Evolutionary conservation across 2,888 invertebrate species (phyloP).

Genomic region (Stratiomys singularior): DNA sequence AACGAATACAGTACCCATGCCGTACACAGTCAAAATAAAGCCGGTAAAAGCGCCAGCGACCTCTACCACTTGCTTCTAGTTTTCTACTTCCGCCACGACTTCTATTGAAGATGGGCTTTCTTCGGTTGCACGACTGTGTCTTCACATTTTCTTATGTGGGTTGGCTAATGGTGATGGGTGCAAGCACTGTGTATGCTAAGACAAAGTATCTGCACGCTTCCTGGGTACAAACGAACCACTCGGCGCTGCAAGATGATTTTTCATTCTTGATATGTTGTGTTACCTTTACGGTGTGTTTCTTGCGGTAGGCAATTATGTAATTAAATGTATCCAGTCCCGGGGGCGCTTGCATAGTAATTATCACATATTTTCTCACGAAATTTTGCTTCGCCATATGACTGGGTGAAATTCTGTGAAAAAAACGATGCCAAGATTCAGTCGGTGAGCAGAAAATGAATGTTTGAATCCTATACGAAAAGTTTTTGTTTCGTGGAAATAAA

Average conservation of each 20-base stretch:
- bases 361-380: neutral
- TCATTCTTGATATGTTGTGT: neutral
- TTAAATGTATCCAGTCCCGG: neutral
- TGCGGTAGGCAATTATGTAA: neutral
- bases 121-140: constrained; percentile 12
- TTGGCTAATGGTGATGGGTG: neutral
- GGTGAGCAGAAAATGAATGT: neutral
- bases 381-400: neutral
- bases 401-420: neutral
- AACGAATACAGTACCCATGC: constrained; percentile 20
- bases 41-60: constrained; percentile 34
- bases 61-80: constrained; percentile 15
- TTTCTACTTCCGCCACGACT: constrained; percentile 22
- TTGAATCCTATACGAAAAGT: neutral
- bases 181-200: no score
- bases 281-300: neutral
- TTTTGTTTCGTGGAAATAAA: no score
- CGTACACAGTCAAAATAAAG: constrained; percentile 40
- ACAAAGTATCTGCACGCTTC: constrained; percentile 20
- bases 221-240: neutral
- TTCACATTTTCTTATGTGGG: constrained; percentile 11
- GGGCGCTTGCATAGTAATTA: constrained; percentile 9
- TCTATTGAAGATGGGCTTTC: constrained; percentile 33
- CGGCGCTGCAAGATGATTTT: neutral
- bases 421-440: neutral